Percentiles rank a stretch among this genome's conserved stretches.
phyloP scores from a whole-genome alignment of 2,888 invertebrate genomes.

The Corythucha ciliata region DNA sequence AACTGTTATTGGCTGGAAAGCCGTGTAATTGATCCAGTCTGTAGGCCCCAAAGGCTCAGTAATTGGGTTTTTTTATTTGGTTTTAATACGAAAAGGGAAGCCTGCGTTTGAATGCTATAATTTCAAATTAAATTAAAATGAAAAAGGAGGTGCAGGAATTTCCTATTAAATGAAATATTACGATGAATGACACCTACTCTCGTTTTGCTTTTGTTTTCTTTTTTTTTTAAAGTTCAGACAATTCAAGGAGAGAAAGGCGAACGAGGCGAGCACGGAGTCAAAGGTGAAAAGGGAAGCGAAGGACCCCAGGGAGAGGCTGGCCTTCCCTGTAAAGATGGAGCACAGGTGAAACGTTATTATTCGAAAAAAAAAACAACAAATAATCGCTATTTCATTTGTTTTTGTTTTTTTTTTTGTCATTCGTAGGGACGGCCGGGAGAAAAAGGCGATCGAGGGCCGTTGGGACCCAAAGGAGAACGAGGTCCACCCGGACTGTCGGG shows the following conservation, averaged over 20 bases:
- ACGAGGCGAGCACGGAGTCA: constrained; percentile 30
- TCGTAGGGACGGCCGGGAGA: constrained; percentile 53
- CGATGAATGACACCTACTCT: too few species aligned
- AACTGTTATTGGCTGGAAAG: too few species aligned
- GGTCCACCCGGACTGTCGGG: constrained; percentile 44
- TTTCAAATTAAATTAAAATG: too few species aligned
- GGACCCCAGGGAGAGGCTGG: constrained; percentile 34
- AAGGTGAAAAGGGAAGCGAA: constrained; percentile 40
- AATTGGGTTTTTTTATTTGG: too few species aligned
- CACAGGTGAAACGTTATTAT: constrained; percentile 26
- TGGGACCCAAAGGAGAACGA: constrained; percentile 69
- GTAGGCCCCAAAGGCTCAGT: too few species aligned
- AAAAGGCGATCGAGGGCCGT: constrained; percentile 60
- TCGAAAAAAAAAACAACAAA: too few species aligned
- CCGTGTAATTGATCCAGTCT: too few species aligned
- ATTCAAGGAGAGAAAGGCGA: constrained; percentile 33
- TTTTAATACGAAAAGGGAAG: too few species aligned
- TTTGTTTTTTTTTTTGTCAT: neutral
- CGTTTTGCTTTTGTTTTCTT: neutral
- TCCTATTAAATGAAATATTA: too few species aligned
- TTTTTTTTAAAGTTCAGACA: constrained; percentile 17
- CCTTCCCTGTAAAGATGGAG: constrained; percentile 29
- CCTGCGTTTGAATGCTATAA: too few species aligned
- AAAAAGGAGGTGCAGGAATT: too few species aligned
- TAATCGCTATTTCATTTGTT: neutral